Percentiles rank a stretch among this genome's conserved stretches.
phyloP scores from a whole-genome alignment of 2,888 invertebrate genomes.

The Thymelicus lineola region DNA sequence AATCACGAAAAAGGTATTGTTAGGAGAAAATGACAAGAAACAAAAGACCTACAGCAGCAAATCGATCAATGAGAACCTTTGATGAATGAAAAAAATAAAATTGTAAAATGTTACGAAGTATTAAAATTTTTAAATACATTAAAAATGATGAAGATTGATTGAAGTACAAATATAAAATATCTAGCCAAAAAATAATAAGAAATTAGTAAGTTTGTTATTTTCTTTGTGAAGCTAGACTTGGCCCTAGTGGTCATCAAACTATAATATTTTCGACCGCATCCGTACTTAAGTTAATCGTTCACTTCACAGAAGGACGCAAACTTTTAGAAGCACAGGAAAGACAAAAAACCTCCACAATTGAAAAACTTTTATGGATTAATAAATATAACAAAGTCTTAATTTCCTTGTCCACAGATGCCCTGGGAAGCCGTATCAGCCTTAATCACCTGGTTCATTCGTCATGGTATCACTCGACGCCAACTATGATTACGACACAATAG shows the following conservation, averaged over 20 bases:
- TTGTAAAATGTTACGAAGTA: too few species aligned
- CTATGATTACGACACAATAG: slow-evolving; percentile 53
- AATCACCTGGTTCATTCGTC: slow-evolving; percentile 48
- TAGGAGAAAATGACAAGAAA: not conserved
- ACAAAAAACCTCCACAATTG: too few species aligned
- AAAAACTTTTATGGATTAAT: not conserved
- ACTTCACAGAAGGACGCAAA: too few species aligned
- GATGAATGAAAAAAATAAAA: not conserved
- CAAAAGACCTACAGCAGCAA: not conserved
- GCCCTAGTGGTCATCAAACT: too few species aligned
- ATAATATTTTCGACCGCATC: too few species aligned
- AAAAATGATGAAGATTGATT: too few species aligned
- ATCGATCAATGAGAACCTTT: not conserved
- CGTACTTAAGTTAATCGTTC: too few species aligned
- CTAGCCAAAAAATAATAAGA: too few species aligned
- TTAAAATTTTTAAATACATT: too few species aligned
- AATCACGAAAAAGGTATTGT: not conserved
- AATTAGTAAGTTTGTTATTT: too few species aligned
- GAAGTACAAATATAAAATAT: not conserved
- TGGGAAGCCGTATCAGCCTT: not conserved
- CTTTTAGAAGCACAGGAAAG: too few species aligned
- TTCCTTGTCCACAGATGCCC: slow-evolving; percentile 36
- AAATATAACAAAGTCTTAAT: not conserved
- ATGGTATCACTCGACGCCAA: slow-evolving; percentile 55
- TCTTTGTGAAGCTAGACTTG: too few species aligned